Evolutionary conservation across 1,140 invertebrate genomes (phyloP).

Genomic region (Portunus trituberculatus): DNA sequence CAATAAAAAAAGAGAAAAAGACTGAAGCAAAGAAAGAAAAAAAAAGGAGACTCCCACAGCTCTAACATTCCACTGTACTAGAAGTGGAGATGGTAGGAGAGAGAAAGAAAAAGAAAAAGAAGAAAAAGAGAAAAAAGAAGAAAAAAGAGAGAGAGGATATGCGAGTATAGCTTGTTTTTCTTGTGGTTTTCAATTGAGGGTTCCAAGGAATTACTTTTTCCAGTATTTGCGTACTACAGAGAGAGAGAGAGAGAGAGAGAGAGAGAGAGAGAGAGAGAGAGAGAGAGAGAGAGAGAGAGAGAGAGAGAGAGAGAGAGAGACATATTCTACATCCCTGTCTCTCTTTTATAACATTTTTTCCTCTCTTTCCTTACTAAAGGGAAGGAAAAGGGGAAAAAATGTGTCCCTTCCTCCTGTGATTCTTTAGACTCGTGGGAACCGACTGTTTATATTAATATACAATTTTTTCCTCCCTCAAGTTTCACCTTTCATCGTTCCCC

Average conservation of each 20-base stretch:
- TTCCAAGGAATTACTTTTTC: not conserved
- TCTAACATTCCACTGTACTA: conserved; percentile 6
- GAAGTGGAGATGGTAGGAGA: too few species aligned
- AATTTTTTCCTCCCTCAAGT: not conserved
- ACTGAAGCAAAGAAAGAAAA: not conserved
- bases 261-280: conserved; percentile 52
- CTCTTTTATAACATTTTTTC: too few species aligned
- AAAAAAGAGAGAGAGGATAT: not conserved
- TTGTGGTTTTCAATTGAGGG: not conserved
- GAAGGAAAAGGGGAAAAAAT: conserved; percentile 14
- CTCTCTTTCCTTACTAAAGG: not conserved
- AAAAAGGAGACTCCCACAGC: not conserved
- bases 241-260: conserved; percentile 40
- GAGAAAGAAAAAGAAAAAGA: not conserved
- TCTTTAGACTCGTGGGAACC: not conserved
- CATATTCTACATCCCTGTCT: too few species aligned
- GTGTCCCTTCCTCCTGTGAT: not conserved
- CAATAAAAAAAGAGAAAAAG: not conserved
- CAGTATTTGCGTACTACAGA: not conserved
- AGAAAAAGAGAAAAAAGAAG: too few species aligned
- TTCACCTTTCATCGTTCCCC: not conserved
- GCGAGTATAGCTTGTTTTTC: not conserved
- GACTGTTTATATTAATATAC: conserved; percentile 14
- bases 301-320: too few species aligned
- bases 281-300: too few species aligned